Conservation (phyloP, 2,797 vertebrate species). For the Alauda arvensis region DNA sequence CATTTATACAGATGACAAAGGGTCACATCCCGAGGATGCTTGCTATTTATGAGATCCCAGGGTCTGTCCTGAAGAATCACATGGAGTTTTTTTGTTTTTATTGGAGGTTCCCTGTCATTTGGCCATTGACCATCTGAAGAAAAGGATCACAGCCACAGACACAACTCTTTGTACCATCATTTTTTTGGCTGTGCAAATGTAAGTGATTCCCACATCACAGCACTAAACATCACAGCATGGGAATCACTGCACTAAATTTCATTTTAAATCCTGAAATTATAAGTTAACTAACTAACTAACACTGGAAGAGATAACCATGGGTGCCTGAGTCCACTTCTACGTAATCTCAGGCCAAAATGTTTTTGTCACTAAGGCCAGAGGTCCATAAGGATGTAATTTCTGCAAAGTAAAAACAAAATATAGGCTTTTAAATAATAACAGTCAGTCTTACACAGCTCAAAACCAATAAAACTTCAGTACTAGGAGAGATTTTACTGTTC, state of each 20-base stretch:
- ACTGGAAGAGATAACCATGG: not conserved
- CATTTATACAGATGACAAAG: not conserved
- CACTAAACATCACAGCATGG: not conserved
- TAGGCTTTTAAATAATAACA: not conserved
- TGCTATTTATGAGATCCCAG: not conserved
- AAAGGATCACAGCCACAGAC: not conserved
- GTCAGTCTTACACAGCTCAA: not conserved
- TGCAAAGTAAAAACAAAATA: not conserved
- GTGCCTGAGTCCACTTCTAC: not conserved
- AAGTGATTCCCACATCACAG: not conserved
- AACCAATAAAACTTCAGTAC: not conserved
- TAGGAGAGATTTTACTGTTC: not conserved
- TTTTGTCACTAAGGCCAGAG: not conserved
- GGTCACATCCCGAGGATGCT: not conserved
- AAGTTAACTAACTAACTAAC: not conserved
- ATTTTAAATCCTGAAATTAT: not conserved
- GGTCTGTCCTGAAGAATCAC: not conserved
- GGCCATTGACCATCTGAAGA: not conserved
- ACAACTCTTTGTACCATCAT: accelerated
- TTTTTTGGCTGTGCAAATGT: not conserved
- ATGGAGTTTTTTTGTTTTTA: not conserved
- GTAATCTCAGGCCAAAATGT: not conserved
- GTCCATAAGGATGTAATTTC: not conserved
- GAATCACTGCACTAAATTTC: not conserved
- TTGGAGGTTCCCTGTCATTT: not conserved